Evolutionary conservation across 2,113 vertebrate genomes (phyloP), one percentile per base, ranked within the genome.

Genomic region (Cebidichthys violaceus): DNA sequence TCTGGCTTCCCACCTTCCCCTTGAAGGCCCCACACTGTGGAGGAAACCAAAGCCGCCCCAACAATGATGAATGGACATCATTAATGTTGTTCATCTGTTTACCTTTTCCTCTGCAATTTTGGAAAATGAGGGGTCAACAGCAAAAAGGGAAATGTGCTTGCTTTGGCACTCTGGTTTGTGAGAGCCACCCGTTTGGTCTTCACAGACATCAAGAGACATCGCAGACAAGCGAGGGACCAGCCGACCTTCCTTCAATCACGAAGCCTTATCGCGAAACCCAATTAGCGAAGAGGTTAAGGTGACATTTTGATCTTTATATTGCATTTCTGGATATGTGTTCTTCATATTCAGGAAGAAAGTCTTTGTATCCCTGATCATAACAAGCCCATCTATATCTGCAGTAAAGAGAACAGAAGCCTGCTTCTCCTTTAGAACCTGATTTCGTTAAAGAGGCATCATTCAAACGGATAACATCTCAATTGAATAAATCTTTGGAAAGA

Each of bases 21-120:
- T 84, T 76, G 27, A 90, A 87, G 88, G 89, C 89, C 88, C 84
- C 92, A 88, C 92, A 88, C 79, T 66, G 76, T 75, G 83, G 72
- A 91, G 89, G 87, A 92, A 92, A 93, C 89, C 73, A 77, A 86
- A 81, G 75, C 88, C 82, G 70, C 71, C 79, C 82, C 86, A 88
- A 90, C 88, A 86, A 90, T 93, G 94, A 95, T 95, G 92, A 94
- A 94, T 94, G 90, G 88, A 90, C 91, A 91, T 93, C 93, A 94
- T 95, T 95, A 95, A 93, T 93, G 94, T 86, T 87, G 79, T 93
- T 95, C 88, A 92, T 93, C 89, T 92, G 93, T 92, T 95, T 92
- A 93, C 92, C 71, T 94, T 94, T 92, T 89, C 52, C 86, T 76
- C 85, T 5, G 92, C 89, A 94, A 92, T 93, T 87, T 89, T 77